These are phyloP conservation scores for Acronicta alni DNA, from an alignment of 2,888 invertebrate species.

Conservation along the genomic window DNA sequence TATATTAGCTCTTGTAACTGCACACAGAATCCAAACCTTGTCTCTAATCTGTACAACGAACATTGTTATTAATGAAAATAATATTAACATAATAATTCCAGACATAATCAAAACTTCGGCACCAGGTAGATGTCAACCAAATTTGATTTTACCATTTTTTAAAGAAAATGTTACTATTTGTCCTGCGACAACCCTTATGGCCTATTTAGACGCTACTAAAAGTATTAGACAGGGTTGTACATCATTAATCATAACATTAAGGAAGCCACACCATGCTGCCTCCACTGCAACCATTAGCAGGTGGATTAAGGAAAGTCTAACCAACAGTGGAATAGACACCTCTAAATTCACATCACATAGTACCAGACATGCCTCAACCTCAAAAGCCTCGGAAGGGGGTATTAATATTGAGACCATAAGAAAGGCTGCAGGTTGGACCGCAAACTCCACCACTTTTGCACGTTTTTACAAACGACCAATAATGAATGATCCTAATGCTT, in stretches of 20 bases:
- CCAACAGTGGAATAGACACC: slow-evolving; percentile 6
- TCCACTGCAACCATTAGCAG: slow-evolving; percentile 2
- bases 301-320: slow-evolving; percentile 7
- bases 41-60: slow-evolving; percentile 8
- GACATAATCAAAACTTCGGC: slow-evolving; percentile 11
- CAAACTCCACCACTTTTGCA: too few species aligned
- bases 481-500: too few species aligned
- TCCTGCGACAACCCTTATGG: background rate
- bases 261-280: slow-evolving; percentile 7
- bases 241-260: background rate
- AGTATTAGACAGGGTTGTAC: slow-evolving; percentile 7
- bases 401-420: slow-evolving; percentile 12
- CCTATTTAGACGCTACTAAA: slow-evolving; percentile 1
- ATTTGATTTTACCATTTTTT: slow-evolving; percentile 2
- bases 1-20: slow-evolving; percentile 16
- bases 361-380: slow-evolving; percentile 7
- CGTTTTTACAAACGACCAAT: too few species aligned
- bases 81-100: slow-evolving; percentile 6
- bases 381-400: slow-evolving; percentile 8
- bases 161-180: slow-evolving; percentile 5
- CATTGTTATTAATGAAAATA: background rate
- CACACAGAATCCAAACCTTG: slow-evolving; percentile 16
- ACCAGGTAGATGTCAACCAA: slow-evolving; percentile 4
- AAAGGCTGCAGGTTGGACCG: slow-evolving; percentile 6
- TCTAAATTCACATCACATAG: slow-evolving; percentile 7